A percentile compares a stretch with the other conserved stretches of the same genome.
phyloP scores from a whole-genome alignment of 2,113 vertebrate species.

The Theropithecus gelada region DNA sequence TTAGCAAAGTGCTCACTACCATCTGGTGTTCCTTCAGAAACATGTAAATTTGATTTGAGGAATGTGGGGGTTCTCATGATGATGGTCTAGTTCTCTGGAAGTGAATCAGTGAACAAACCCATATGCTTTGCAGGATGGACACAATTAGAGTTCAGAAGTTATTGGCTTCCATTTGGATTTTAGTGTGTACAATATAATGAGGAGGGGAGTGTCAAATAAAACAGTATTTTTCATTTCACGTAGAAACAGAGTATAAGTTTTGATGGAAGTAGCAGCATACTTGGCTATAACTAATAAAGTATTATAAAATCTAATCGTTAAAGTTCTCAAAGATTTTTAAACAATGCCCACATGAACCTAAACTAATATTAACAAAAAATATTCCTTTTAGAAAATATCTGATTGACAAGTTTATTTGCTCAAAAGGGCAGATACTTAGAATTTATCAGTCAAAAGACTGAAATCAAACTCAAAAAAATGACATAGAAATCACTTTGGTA shows the following conservation, averaged over 20 bases:
- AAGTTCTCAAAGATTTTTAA: not conserved
- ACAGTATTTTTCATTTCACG: not conserved
- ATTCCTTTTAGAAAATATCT: not conserved
- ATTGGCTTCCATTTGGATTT: not conserved
- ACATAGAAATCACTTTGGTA: not conserved
- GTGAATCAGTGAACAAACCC: not conserved
- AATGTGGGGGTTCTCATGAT: not conserved
- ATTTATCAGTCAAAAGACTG: not conserved
- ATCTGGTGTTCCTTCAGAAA: not conserved
- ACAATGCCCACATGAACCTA: not conserved
- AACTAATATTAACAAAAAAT: slow-evolving; percentile 6
- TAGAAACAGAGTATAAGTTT: not conserved
- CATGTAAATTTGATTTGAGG: not conserved
- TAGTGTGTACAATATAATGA: not conserved
- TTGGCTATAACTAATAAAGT: not conserved
- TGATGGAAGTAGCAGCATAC: not conserved
- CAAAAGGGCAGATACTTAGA: not conserved
- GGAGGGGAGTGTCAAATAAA: not conserved
- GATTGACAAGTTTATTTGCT: not conserved
- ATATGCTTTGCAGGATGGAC: not conserved
- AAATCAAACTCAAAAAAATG: slow-evolving; percentile 34
- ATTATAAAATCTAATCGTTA: not conserved
- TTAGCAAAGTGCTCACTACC: not conserved
- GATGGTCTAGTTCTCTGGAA: not conserved
- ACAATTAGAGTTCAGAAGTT: not conserved